Base-by-base conservation (phyloP, 2,888 invertebrate species). In the Lochmaea crataegi region DNA sequence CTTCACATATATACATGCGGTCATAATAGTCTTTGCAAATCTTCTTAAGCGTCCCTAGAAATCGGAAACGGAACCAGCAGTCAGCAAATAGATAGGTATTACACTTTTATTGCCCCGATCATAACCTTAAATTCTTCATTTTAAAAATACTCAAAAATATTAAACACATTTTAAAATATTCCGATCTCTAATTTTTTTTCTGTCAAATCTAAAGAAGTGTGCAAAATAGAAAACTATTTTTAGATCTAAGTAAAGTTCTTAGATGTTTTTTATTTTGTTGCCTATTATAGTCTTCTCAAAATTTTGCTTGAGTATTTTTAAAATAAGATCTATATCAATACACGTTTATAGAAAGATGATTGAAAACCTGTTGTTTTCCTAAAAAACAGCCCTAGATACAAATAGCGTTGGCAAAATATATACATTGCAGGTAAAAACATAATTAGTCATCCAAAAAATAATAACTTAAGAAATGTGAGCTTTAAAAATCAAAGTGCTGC, bases 1-100 rank as follows among this genome's bases (percentile, higher is more conserved):
- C 95, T 93, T 98, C 98, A 93, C 97, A 95, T 91, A 94, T 92
- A 93, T 94, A 94, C 93, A 98, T 94, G 92, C 96, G 96, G 90
- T 95, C 94, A 94, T 95, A 94, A 93, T 97, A 96, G 91, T 95
- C 94, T 93, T 95, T 93, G 91, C 95, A 93, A 91, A 97, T 94
- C 92, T 92, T 93, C 93, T 94, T 94, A 92, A 97, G 94, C 90
- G 92, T 90, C 89, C 90, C 95, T 94, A 93, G 89, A 92, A 83
- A 83, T 90, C 83, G 85, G 85, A 86, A 86, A 85, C 84, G 85
- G 84, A 86, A 86, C 85, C 85, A 85, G 83, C 84, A 84, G 82
- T 86, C 83, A 86, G 83, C 83, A 82, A 69, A 71, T 68, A 58
- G 42, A 63, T 64, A 68, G 58, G 65, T 71, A 74, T 60, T 60